Percentiles rank a stretch among this genome's conserved stretches.
phyloP scores from a whole-genome alignment of 2,888 invertebrate genomes.

The Aspidiotus destructor region DNA sequence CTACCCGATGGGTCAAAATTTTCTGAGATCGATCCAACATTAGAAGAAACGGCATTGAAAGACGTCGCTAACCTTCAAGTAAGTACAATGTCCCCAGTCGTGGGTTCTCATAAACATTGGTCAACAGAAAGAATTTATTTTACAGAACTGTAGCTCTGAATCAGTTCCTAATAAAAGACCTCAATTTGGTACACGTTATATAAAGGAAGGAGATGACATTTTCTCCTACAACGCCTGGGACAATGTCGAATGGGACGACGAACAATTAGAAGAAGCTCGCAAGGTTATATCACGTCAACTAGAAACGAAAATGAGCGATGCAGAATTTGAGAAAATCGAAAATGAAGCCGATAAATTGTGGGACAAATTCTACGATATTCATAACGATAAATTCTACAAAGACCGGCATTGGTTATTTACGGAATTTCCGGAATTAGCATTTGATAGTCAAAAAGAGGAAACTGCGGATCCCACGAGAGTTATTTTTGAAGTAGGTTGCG shows the following conservation, averaged over 20 bases:
- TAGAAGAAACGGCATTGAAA: no score
- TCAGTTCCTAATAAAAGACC: constrained; percentile 48
- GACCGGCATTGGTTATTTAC: constrained; percentile 96
- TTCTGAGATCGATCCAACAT: no score
- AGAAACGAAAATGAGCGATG: constrained; percentile 50
- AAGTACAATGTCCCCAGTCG: no score
- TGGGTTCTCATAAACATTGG: no score
- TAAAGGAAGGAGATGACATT: constrained; percentile 68
- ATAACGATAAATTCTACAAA: constrained; percentile 84
- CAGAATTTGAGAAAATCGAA: constrained; percentile 57
- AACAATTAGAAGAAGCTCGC: constrained; percentile 64
- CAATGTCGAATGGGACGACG: constrained; percentile 82
- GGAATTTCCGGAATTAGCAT: constrained; percentile 83
- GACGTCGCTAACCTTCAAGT: no score
- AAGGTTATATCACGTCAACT: constrained; percentile 68
- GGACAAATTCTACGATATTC: constrained; percentile 83
- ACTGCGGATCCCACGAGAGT: constrained; percentile 37
- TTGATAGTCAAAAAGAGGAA: not conserved
- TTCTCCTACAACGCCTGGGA: constrained; percentile 96
- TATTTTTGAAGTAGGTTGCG: constrained; percentile 90
- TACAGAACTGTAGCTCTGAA: not conserved
- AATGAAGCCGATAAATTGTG: constrained; percentile 70
- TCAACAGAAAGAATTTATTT: no score
- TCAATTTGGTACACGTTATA: constrained; percentile 75
- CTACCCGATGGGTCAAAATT: no score